phyloP scores from a whole-genome alignment of 1,140 invertebrate species.

The Mylabris phalerata region DNA sequence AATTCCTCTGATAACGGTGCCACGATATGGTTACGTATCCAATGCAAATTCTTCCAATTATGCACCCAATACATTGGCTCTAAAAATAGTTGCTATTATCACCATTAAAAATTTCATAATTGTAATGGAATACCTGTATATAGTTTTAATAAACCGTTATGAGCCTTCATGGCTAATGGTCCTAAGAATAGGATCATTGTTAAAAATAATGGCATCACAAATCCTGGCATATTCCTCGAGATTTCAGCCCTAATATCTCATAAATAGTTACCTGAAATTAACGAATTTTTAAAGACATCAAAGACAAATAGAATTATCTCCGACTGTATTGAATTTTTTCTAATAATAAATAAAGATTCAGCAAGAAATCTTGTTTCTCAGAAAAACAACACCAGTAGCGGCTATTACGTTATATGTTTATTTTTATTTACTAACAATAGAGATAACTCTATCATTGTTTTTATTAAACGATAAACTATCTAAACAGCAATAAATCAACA shows the following conservation, averaged over 20 bases:
- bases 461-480: too few species aligned
- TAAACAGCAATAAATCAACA: too few species aligned
- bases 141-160: constrained; percentile 60
- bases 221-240: constrained; percentile 62
- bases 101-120: neutral
- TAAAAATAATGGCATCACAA: constrained; percentile 67
- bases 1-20: constrained; percentile 93
- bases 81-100: constrained; percentile 5
- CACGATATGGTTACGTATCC: constrained; percentile 83
- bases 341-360: too few species aligned
- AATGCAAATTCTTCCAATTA: constrained; percentile 59
- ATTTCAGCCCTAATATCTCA: constrained; percentile 69
- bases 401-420: too few species aligned
- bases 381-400: too few species aligned
- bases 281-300: too few species aligned
- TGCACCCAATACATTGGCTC: constrained; percentile 27
- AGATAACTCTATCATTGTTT: too few species aligned
- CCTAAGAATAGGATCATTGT: constrained; percentile 82
- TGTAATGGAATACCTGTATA: constrained; percentile 54
- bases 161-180: constrained; percentile 65
- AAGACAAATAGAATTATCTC: too few species aligned
- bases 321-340: too few species aligned
- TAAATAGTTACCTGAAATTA: constrained; percentile 54
- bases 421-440: too few species aligned
- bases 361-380: too few species aligned